Percentiles rank a stretch among this genome's conserved stretches.
phyloP scores from a whole-genome alignment of 2,797 vertebrate species.

The Melopsittacus undulatus region DNA sequence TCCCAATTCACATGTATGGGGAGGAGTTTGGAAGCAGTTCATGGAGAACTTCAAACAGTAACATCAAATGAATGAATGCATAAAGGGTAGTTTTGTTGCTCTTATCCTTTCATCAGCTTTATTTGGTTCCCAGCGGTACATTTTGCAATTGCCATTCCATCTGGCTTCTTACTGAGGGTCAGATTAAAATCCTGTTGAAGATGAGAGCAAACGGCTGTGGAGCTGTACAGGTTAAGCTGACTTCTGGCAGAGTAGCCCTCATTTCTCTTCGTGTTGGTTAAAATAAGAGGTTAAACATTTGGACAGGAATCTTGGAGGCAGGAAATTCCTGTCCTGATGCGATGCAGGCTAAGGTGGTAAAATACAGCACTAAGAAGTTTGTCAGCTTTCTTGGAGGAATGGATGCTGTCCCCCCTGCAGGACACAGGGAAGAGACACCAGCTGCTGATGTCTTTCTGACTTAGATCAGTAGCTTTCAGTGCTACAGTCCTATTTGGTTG shows the following conservation, averaged over 20 bases:
- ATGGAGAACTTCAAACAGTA: background rate
- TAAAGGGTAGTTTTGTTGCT: conserved; percentile 51
- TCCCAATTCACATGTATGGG: background rate
- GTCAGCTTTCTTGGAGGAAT: background rate
- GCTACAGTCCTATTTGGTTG: background rate
- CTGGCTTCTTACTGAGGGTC: background rate
- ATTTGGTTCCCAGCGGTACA: background rate
- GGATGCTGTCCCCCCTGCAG: no score
- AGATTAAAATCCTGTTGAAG: background rate
- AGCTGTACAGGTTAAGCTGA: background rate
- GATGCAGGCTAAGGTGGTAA: background rate
- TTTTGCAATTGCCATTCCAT: background rate
- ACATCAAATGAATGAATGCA: conserved; percentile 38
- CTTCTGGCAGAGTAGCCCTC: background rate
- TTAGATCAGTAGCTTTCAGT: background rate
- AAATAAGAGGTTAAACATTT: background rate
- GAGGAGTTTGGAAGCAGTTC: conserved; percentile 11
- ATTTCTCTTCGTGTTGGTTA: background rate
- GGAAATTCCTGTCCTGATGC: background rate
- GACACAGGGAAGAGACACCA: background rate
- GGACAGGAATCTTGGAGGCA: background rate
- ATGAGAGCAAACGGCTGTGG: background rate
- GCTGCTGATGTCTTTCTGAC: background rate
- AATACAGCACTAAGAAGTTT: background rate
- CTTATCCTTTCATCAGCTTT: conserved; percentile 42